A percentile compares a stretch with the other conserved stretches of the same genome.
phyloP scores from a whole-genome alignment of 2,113 vertebrate species.

The Isurus oxyrinchus region DNA sequence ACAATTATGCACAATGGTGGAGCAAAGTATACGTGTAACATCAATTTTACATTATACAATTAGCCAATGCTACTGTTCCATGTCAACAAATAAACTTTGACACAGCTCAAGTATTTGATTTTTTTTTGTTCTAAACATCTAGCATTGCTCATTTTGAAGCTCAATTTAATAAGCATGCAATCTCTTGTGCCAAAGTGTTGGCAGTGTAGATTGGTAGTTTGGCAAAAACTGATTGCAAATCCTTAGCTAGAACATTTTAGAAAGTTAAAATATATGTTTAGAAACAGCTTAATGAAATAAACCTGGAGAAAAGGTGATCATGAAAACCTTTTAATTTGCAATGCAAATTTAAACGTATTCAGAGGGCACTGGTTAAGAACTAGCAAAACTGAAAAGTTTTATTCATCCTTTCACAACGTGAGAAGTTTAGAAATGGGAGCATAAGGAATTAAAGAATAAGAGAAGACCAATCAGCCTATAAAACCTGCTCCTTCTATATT shows the following conservation, averaged over 20 bases:
- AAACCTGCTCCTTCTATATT: not conserved
- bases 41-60: not conserved
- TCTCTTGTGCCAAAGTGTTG: not conserved
- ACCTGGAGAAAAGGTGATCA: not conserved
- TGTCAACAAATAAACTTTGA: not conserved
- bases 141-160: not conserved
- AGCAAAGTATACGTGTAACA: not conserved
- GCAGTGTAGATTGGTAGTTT: not conserved
- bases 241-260: not conserved
- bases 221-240: not conserved
- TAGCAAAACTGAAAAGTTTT: not conserved
- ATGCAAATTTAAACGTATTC: not conserved
- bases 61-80: not conserved
- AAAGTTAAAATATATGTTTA: not conserved
- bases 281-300: not conserved
- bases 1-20: not conserved
- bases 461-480: not conserved
- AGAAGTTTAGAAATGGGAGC: not conserved
- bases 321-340: not conserved
- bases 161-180: not conserved
- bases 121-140: not conserved
- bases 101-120: not conserved
- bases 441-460: not conserved
- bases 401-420: not conserved
- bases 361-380: not conserved